phyloP scores from a whole-genome alignment of 2,797 vertebrate species.

The Nyctalus aviator region DNA sequence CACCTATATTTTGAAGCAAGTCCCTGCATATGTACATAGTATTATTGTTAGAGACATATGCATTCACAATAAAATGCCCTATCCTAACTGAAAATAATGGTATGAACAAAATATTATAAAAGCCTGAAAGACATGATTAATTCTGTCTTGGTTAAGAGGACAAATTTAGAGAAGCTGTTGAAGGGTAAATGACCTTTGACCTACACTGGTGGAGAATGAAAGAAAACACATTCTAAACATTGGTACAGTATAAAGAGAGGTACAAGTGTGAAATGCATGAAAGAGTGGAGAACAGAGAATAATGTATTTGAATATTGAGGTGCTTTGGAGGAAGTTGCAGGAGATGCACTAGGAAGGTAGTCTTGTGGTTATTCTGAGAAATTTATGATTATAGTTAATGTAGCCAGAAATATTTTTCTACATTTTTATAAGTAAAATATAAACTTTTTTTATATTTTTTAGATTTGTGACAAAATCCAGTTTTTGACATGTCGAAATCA shows the following conservation, averaged over 20 bases:
- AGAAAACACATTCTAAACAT: constrained; percentile 15
- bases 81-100: not conserved
- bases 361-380: constrained; percentile 38
- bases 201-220: not conserved
- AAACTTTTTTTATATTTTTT: constrained; percentile 66
- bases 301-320: constrained; percentile 17
- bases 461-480: constrained; percentile 69
- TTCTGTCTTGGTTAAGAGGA: constrained; percentile 28
- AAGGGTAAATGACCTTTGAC: constrained; percentile 49
- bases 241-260: not conserved
- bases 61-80: constrained; percentile 29
- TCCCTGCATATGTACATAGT: not conserved
- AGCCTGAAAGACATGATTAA: not conserved
- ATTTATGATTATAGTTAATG: constrained; percentile 35
- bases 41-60: constrained; percentile 9
- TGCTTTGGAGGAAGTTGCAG: constrained; percentile 30
- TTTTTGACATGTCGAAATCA: constrained; percentile 89
- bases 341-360: constrained; percentile 14
- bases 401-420: constrained; percentile 50
- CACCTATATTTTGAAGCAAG: constrained; percentile 58
- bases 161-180: constrained; percentile 58
- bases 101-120: constrained; percentile 28
- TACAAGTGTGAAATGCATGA: not conserved
- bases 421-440: constrained; percentile 54
- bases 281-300: constrained; percentile 1